phyloP scores from a whole-genome alignment of 2,797 vertebrate species.

The Catharus ustulatus region DNA sequence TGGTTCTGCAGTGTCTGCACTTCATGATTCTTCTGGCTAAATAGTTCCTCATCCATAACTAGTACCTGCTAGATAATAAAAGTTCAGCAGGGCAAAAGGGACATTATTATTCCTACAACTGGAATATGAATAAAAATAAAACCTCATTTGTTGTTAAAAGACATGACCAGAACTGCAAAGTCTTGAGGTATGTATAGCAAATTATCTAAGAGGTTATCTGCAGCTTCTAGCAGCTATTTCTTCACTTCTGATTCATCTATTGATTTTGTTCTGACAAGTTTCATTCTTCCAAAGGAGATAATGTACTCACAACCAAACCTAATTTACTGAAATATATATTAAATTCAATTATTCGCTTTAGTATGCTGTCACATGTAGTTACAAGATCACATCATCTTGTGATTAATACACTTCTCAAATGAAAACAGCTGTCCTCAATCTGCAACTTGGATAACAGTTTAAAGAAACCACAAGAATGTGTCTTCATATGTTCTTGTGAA shows the following conservation, averaged over 20 bases:
- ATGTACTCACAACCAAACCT: not conserved
- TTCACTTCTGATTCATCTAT: not conserved
- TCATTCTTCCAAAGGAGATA: not conserved
- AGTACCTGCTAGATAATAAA: slow-evolving; percentile 78
- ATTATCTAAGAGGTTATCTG: not conserved
- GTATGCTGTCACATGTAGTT: not conserved
- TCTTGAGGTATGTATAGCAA: not conserved
- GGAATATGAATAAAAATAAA: not conserved
- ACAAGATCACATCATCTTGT: not conserved
- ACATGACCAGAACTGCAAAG: not conserved
- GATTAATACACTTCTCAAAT: not conserved
- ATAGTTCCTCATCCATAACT: slow-evolving; percentile 73
- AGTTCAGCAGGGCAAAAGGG: not conserved
- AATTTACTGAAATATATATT: not conserved
- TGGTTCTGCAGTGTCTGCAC: slow-evolving; percentile 76
- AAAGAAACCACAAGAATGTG: not conserved
- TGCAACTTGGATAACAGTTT: not conserved
- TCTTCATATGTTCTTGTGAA: not conserved
- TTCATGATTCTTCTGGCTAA: slow-evolving; percentile 80
- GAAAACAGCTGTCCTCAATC: not conserved
- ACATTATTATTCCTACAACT: not conserved
- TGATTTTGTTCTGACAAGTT: not conserved
- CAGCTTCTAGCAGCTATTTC: not conserved
- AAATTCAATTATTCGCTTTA: not conserved
- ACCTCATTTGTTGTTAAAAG: not conserved